These are phyloP conservation scores for Poicephalus meyeri DNA, from an alignment of 2,113 vertebrate species.

Conservation along the genomic window DNA sequence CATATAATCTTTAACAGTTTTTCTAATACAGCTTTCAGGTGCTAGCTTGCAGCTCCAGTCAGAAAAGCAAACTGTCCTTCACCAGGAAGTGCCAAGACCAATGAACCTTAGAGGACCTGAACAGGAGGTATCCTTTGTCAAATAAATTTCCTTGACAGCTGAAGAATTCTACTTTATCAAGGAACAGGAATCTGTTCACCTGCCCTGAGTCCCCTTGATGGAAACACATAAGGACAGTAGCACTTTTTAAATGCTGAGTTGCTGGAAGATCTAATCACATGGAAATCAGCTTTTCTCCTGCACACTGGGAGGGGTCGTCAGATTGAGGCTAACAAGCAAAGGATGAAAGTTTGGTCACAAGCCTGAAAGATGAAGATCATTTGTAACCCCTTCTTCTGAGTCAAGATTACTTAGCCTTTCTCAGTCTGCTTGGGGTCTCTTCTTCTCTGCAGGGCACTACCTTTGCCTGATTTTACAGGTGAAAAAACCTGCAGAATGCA, in stretches of 20 bases:
- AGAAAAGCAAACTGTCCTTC: not conserved
- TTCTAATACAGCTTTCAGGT: not conserved
- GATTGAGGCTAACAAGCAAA: not conserved
- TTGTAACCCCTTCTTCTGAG: not conserved
- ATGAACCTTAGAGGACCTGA: not conserved
- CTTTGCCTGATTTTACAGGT: not conserved
- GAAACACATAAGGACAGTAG: not conserved
- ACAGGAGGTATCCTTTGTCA: not conserved
- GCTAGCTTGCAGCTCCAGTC: not conserved
- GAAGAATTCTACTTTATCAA: not conserved
- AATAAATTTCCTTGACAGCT: not conserved
- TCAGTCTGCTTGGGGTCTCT: not conserved
- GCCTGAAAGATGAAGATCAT: not conserved
- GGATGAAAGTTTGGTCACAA: not conserved
- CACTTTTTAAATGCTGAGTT: not conserved
- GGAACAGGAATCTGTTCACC: not conserved
- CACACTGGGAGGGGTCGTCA: not conserved
- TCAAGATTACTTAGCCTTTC: not conserved
- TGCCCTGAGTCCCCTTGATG: not conserved
- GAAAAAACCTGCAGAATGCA: not conserved
- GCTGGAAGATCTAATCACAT: not conserved
- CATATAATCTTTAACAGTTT: not conserved
- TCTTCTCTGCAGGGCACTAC: not conserved
- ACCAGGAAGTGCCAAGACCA: not conserved
- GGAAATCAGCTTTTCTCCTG: not conserved